These are phyloP conservation scores for Alauda arvensis DNA, from an alignment of 2,797 vertebrate species.

Conservation along the genomic window DNA sequence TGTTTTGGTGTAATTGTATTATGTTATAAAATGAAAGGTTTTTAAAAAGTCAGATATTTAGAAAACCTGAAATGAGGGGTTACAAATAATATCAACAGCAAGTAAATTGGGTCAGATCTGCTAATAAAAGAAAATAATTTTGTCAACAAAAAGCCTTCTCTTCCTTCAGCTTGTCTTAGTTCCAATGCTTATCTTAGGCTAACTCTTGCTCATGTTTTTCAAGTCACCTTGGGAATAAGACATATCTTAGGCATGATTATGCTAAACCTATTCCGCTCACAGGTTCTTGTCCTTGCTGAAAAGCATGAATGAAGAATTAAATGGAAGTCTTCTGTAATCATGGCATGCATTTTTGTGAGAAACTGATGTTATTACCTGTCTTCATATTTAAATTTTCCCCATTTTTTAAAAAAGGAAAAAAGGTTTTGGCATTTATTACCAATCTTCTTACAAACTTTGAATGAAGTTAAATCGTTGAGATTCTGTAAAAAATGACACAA, in stretches of 20 bases:
- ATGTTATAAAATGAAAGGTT: not conserved
- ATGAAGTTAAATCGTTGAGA: not conserved
- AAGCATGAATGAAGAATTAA: not conserved
- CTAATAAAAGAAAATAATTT: not conserved
- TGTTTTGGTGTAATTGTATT: not conserved
- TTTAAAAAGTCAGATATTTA: not conserved
- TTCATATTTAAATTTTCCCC: not conserved
- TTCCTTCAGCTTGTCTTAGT: not conserved
- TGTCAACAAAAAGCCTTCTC: not conserved
- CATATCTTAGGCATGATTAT: not conserved
- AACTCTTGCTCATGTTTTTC: not conserved
- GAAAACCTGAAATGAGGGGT: not conserved
- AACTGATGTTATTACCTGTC: not conserved
- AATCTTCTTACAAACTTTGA: not conserved
- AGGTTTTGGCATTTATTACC: not conserved
- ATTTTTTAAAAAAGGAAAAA: not conserved
- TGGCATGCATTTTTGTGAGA: not conserved
- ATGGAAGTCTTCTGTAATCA: not conserved
- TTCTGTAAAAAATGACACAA: not conserved
- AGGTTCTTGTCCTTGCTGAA: not conserved
- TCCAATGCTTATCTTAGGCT: not conserved
- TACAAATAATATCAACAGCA: not conserved
- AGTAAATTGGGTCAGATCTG: not conserved
- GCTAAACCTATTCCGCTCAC: not conserved
- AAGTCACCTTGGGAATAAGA: not conserved